phyloP scores from a whole-genome alignment of 2,113 vertebrate species.

The Rostratula benghalensis region DNA sequence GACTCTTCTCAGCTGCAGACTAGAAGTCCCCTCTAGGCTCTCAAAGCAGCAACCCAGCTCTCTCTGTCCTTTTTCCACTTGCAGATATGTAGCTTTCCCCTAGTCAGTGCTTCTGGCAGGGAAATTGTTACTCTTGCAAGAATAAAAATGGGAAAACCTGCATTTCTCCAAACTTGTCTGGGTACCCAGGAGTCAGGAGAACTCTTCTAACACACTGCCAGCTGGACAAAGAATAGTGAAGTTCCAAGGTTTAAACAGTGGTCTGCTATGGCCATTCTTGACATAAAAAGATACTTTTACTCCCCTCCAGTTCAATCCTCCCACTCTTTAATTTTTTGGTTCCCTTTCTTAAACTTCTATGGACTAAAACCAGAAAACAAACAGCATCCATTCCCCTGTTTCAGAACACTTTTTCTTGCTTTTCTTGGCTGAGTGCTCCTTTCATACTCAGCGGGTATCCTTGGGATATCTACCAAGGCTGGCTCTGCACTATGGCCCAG shows the following conservation, averaged over 20 bases:
- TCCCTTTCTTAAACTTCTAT: not conserved
- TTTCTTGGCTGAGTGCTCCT: conserved; percentile 8
- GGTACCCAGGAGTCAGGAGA: not conserved
- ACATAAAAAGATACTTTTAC: conserved; percentile 41
- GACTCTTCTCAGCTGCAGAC: not conserved
- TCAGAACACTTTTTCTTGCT: conserved; percentile 13
- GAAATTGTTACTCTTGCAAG: not conserved
- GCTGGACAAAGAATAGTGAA: conserved; percentile 49
- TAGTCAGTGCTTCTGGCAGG: conserved; percentile 5
- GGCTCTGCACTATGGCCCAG: not conserved
- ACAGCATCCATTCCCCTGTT: not conserved
- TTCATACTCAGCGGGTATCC: not conserved
- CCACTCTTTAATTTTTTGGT: conserved; percentile 8
- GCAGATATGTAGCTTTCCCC: not conserved
- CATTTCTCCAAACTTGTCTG: conserved; percentile 13
- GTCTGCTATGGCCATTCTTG: conserved; percentile 7
- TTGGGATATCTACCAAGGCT: not conserved
- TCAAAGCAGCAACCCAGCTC: not conserved
- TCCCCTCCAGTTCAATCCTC: not conserved
- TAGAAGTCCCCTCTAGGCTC: not conserved
- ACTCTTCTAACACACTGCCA: conserved; percentile 16
- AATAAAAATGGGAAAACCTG: conserved; percentile 43
- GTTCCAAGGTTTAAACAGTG: conserved; percentile 17
- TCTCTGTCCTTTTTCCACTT: not conserved
- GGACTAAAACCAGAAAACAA: conserved; percentile 29